Base-by-base conservation (phyloP, 2,888 invertebrate genomes). In the Branchipolynoe longqiensis region DNA sequence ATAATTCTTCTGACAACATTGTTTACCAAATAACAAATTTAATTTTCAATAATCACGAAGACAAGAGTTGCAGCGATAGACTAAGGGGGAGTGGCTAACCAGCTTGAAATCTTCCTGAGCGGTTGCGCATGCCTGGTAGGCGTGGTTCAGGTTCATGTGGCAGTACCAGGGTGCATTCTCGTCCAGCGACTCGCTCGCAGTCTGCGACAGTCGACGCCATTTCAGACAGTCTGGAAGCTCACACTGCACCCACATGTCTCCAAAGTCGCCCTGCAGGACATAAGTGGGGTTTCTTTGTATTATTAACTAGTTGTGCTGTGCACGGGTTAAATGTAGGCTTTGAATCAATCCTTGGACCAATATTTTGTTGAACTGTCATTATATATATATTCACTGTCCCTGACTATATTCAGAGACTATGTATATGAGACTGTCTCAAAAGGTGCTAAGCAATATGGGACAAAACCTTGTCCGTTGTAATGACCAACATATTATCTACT, bases 201-300 rank as follows among this genome's bases (percentile, higher is more conserved):
- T 69, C 3, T 82, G 85, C 2, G 88, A 87, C 18, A 92, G 85
- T 36, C 90, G 88, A 25, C 92, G 86, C 92, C 92, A 92, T 87
- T 92, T 92, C 85, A 90, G 89, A 87, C 92, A 92, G 78, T 89
- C 86, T 18, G 90, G 87, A 62, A 90, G 90, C 78, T 92, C 92
- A 89, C 92, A 92, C 87, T 92, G 92, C 18, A 92, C 90, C 92
- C 92, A 92, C 0, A 90, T 89, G 78, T 87, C 89, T 25, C 25
- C 28, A 1, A 78, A 28, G 33, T 41, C 48, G 1, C 78, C 78
- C 78, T 78, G 78, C 12, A 28, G 6, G 8, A 31, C 6, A 31
- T 12, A 31, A 64, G 33, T 14, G 4, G 12, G 8, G 4, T n/a
- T n/a, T 58, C n/a, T 58, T 58, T n/a, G 58, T 14, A 48, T 48